Conservation (phyloP, 2,888 invertebrate genomes). For the Drosophila colorata region DNA sequence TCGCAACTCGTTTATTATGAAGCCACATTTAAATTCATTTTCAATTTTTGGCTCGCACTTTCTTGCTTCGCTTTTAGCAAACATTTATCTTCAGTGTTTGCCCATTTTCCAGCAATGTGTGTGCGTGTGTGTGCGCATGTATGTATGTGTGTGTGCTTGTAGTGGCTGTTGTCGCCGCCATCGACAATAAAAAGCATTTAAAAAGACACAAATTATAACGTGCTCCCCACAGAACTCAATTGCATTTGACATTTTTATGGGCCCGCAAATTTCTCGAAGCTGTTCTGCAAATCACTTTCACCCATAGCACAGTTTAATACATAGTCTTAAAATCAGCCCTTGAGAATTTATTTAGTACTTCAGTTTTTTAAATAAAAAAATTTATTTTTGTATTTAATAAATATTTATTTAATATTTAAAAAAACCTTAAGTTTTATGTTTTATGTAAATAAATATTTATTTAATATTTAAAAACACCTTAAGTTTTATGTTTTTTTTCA, state of each 20-base stretch:
- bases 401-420: no score
- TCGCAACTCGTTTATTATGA: conserved; percentile 67
- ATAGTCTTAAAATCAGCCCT: no score
- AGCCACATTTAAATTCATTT: conserved; percentile 79
- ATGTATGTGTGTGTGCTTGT: conserved; percentile 8
- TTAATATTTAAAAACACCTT: no score
- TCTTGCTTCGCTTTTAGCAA: conserved; percentile 29
- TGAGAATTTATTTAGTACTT: neutral
- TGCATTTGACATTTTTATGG: conserved; percentile 65
- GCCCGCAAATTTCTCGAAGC: conserved; percentile 3
- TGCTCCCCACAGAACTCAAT: conserved; percentile 44
- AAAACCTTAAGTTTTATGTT: no score
- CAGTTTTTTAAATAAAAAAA: no score
- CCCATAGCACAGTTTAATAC: neutral
- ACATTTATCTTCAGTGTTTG: conserved; percentile 67
- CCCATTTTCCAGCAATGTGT: conserved; percentile 15
- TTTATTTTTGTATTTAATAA: no score
- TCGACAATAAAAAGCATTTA: conserved; percentile 77
- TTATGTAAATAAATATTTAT: no score
- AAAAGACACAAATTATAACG: conserved; percentile 75
- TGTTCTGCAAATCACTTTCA: conserved; percentile 14
- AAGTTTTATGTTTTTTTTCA: no score
- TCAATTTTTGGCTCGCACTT: conserved; percentile 60
- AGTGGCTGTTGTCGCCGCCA: conserved; percentile 46
- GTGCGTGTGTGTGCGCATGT: conserved; percentile 24